Base-by-base conservation (phyloP, 2,113 vertebrate species). In the Glaucidium brasilianum region DNA sequence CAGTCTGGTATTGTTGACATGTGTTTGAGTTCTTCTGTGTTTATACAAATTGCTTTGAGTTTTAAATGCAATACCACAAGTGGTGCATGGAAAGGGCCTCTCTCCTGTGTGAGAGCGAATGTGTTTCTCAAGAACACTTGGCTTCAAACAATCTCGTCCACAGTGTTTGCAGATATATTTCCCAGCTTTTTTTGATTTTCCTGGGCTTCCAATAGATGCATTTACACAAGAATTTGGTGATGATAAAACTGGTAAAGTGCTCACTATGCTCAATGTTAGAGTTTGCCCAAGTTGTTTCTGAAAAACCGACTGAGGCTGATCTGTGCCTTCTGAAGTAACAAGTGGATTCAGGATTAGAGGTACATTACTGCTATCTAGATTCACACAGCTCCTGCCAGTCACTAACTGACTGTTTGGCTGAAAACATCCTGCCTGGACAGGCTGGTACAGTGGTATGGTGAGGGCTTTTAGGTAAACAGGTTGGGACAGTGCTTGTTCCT, bases 21-120 rank as follows among this genome's bases (percentile, higher is more conserved):
- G 99, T 2, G 99, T 99, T 97, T 99, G 99, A 5, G 99, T 99
- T 17, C 99, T 98, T 82, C 98, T 98, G 94, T 99, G 99, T 94
- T 99, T 99, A 64, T 99, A 99, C 69, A 99, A 95, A 97, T 99
- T 99, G 97, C 99, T 99, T 97, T 99, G 99, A 41, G 99, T 99
- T 98, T 99, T 99, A 74, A 99, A 99, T 19, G 99, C 99, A 32
- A 99, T 98, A 55, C 99, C 98, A 27, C 99, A 99, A 6, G 98
- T 98, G 83, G 97, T 96, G 62, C 99, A 99, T 0, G 99, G 99
- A 67, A 99, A 99, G 18, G 99, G 99, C 87, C 99, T 98, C 96
- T 99, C 99, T 1, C 99, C 99, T 0, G 99, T 99, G 98, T 99
- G 99, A 35, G 99, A 99, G 49, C 99, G 99, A 39, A 99, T 98